phyloP scores from a whole-genome alignment of 2,888 invertebrate genomes.

The Orchestes rusci region DNA sequence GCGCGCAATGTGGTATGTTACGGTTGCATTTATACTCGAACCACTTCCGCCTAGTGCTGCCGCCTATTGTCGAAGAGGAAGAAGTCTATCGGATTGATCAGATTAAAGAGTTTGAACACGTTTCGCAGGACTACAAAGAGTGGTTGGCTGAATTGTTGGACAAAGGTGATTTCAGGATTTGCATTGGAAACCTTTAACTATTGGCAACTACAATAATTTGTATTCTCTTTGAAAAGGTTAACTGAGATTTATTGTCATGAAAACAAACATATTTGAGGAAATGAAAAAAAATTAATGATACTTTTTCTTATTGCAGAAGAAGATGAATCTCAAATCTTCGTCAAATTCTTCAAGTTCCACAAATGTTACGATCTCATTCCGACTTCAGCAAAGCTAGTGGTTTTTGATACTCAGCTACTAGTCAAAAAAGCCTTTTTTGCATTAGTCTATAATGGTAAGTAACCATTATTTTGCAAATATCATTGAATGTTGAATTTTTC shows the following conservation, averaged over 20 bases:
- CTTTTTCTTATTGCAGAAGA: slow-evolving; percentile 91
- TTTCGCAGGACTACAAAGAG: slow-evolving; percentile 70
- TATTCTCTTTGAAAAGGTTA: too few species aligned
- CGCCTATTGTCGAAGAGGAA: slow-evolving; percentile 50
- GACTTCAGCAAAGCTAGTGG: slow-evolving; percentile 97
- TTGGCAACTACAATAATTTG: too few species aligned
- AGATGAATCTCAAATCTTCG: slow-evolving; percentile 95
- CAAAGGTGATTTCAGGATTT: too few species aligned
- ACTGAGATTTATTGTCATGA: too few species aligned
- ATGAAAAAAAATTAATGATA: too few species aligned
- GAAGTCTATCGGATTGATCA: slow-evolving; percentile 73
- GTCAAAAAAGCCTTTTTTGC: slow-evolving; percentile 99
- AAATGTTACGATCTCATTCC: slow-evolving; percentile 99
- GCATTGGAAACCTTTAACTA: too few species aligned
- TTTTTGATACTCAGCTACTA: slow-evolving; percentile 96
- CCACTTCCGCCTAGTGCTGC: slow-evolving; percentile 58
- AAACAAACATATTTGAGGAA: too few species aligned
- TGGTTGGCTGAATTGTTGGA: slow-evolving; percentile 65
- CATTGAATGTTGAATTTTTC: too few species aligned
- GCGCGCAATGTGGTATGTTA: slow-evolving; percentile 48
- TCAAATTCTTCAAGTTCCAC: slow-evolving; percentile 99
- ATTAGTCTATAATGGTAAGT: slow-evolving; percentile 91
- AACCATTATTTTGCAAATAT: background rate
- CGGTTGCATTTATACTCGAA: slow-evolving; percentile 79
- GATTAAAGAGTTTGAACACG: slow-evolving; percentile 80